A percentile compares a stretch with the other conserved stretches of the same genome.
phyloP scores from a whole-genome alignment of 2,888 invertebrate species.

The Drosophila cognata region DNA sequence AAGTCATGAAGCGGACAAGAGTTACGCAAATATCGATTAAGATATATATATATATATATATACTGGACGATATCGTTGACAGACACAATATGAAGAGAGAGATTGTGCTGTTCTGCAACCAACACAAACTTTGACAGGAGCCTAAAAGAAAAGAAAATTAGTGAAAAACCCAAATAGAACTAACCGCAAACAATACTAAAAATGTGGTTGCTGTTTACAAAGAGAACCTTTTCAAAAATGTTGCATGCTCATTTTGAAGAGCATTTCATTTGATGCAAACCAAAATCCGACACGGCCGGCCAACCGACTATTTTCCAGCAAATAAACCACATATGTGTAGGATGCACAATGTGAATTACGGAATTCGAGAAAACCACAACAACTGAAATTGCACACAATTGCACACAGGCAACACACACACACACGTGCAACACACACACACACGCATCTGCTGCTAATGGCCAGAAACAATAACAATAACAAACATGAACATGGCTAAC shows the following conservation, averaged over 20 bases:
- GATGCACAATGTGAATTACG: slow-evolving; percentile 33
- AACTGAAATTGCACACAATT: slow-evolving; percentile 39
- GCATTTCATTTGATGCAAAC: slow-evolving; percentile 3
- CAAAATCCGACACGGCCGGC: slow-evolving; percentile 6
- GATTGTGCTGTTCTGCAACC: neutral
- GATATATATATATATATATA: neutral
- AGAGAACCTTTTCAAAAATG: neutral
- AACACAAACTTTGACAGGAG: neutral
- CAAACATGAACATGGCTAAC: slow-evolving; percentile 34
- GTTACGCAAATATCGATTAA: neutral
- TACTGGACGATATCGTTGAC: neutral
- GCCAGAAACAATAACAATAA: slow-evolving; percentile 18
- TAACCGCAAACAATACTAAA: slow-evolving; percentile 17
- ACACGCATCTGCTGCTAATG: slow-evolving; percentile 33
- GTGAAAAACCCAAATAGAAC: neutral
- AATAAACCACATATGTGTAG: slow-evolving; percentile 32
- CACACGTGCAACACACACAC: slow-evolving; percentile 2
- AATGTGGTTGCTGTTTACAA: slow-evolving; percentile 13
- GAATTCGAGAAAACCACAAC: slow-evolving; percentile 42
- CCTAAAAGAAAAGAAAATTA: neutral
- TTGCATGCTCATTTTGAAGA: neutral
- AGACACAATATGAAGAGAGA: neutral
- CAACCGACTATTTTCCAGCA: slow-evolving; percentile 8
- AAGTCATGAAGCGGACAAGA: too few relatives aligned
- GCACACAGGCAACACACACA: neutral